These are phyloP conservation scores for Patella depressa DNA, from an alignment of 2,888 invertebrate species.

Conservation along the genomic window DNA sequence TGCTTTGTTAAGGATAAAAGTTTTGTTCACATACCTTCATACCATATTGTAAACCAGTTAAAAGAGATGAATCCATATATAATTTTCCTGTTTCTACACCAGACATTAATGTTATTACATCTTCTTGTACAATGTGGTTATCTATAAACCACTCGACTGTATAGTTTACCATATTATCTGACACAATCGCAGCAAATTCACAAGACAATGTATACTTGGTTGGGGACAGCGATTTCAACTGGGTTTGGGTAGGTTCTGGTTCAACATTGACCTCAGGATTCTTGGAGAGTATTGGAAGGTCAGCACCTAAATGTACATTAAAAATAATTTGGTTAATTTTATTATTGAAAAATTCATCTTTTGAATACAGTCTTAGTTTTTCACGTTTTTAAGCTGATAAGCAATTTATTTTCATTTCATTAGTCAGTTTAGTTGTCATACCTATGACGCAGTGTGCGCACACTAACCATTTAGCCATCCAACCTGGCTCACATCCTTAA, in stretches of 20 bases:
- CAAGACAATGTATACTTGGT: slow-evolving; percentile 37
- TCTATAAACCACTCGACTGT: slow-evolving; percentile 41
- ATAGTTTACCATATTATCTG: slow-evolving; percentile 23
- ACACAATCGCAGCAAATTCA: slow-evolving; percentile 26
- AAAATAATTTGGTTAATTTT: no score
- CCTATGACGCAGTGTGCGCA: no score
- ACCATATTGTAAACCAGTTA: slow-evolving; percentile 39
- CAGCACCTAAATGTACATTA: slow-evolving; percentile 27
- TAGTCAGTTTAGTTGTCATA: no score
- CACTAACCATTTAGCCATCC: no score
- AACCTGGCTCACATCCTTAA: no score
- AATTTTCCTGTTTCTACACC: slow-evolving; percentile 18
- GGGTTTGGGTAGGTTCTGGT: not conserved
- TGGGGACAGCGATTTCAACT: not conserved
- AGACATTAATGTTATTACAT: slow-evolving; percentile 1
- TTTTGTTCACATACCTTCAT: slow-evolving; percentile 26
- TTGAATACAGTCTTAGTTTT: no score
- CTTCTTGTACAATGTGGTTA: slow-evolving; percentile 27
- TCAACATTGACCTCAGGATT: slow-evolving; percentile 39
- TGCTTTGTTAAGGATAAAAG: no score
- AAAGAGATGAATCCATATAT: slow-evolving; percentile 33
- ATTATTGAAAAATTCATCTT: no score
- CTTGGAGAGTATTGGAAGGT: slow-evolving; percentile 31
- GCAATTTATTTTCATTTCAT: no score
- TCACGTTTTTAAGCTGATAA: no score